Evolutionary conservation across 2,113 vertebrate genomes (phyloP), one percentile per base, ranked within the genome.

Genomic region (Semicossyphus pulcher): DNA sequence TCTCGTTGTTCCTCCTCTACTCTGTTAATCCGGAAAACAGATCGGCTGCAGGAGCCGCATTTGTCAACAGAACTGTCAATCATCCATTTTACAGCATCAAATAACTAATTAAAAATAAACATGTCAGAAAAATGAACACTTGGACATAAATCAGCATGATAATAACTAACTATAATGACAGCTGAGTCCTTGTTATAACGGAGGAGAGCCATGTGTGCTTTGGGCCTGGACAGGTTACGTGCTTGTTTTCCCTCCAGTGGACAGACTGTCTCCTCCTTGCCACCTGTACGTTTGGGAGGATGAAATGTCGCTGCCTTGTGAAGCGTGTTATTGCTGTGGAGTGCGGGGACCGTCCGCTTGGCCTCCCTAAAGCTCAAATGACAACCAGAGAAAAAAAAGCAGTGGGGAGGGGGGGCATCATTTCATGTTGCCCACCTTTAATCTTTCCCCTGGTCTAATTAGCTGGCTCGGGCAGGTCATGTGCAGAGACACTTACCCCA

Each of bases 391-490:
- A 63, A 37, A 72, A 52, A 18, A 28, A 15, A 47, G n/a, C n/a
- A 51, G 37, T 23, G 18, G 20, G 18, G 1, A 18, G 12, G 53
- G 34, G 41, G 16, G 21, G 41, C 52, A 81, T 82, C 72, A 80
- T 76, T 83, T 78, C 54, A 69, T 66, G 52, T 29, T 10, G 12
- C 52, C 32, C 36, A 65, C 23, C 47, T 67, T 25, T 78, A 82
- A 83, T 86, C 28, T 61, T 75, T 80, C 73, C 80, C 34, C 45
- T 39, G 64, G 47, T 82, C 79, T 86, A 80, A 90, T 89, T 87
- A 83, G 69, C 59, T 58, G 75, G 37, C 68, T 78, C 3, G 28
- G 63, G 67, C 68, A 75, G 84, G 81, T 85, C 76, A 76, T 77
- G 81, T 78, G 67, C 69, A 45, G 51, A 61, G 68, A 76, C 82